Evolutionary conservation across 2,113 vertebrate genomes (phyloP).

Genomic region (Halcyon senegalensis): DNA sequence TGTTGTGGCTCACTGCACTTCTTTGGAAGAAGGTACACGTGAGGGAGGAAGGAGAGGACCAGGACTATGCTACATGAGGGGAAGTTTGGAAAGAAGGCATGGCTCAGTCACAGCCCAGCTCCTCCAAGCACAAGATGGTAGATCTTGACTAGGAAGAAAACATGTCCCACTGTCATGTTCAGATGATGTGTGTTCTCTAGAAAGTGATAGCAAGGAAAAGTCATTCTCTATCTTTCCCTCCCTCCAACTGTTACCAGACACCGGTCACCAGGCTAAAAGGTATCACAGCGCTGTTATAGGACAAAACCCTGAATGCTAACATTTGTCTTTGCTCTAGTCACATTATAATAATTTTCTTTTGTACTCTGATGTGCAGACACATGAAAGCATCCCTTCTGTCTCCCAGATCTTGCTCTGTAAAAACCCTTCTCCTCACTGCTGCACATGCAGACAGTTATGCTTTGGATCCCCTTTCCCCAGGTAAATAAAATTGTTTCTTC

Average conservation of each 20-base stretch:
- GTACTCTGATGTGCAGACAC: not conserved
- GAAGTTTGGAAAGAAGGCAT: not conserved
- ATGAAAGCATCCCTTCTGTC: not conserved
- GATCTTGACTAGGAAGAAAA: not conserved
- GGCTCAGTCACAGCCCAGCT: not conserved
- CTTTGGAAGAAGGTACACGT: fast-evolving
- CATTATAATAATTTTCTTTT: not conserved
- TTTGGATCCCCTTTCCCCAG: not conserved
- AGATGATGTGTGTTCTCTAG: not conserved
- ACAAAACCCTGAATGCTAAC: not conserved
- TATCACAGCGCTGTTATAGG: not conserved
- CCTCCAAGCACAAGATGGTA: not conserved
- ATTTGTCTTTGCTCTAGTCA: not conserved
- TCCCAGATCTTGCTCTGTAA: not conserved
- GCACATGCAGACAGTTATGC: not conserved
- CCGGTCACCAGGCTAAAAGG: not conserved
- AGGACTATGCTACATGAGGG: not conserved
- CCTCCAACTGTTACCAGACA: not conserved
- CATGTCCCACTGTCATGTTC: not conserved
- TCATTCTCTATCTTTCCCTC: not conserved
- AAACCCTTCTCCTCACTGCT: not conserved
- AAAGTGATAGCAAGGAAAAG: not conserved
- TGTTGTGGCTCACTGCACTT: not conserved
- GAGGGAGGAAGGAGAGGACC: not conserved
- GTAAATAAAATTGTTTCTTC: not conserved